These are phyloP conservation scores for Grantiella picta DNA, from an alignment of 2,113 vertebrate genomes.

Conservation along the genomic window DNA sequence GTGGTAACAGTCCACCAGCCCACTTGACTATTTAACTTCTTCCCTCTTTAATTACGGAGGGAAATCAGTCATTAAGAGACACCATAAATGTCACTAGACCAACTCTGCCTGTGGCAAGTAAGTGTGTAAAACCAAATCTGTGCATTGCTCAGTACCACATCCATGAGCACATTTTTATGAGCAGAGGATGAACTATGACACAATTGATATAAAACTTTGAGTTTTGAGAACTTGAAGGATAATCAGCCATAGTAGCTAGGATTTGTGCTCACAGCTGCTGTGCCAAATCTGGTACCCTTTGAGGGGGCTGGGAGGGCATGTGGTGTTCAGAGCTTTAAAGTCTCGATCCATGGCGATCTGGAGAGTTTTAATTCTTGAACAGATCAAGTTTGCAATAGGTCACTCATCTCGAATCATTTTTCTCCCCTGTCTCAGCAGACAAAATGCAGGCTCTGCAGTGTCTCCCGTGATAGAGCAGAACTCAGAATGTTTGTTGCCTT, in stretches of 20 bases:
- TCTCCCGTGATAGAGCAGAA: background rate
- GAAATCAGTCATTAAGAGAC: background rate
- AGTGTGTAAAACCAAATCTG: background rate
- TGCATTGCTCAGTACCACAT: background rate
- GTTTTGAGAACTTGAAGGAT: background rate
- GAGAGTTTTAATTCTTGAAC: background rate
- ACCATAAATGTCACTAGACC: background rate
- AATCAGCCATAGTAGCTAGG: background rate
- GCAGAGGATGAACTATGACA: background rate
- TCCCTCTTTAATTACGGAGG: background rate
- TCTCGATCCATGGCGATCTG: rapidly evolving
- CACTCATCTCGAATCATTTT: background rate
- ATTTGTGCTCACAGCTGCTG: rapidly evolving
- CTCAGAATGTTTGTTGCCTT: background rate
- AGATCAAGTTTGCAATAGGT: background rate
- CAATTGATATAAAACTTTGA: rapidly evolving
- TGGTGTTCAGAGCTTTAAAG: background rate
- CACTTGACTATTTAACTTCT: background rate
- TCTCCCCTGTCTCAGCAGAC: background rate
- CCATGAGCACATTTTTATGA: background rate
- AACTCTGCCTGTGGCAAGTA: rapidly evolving
- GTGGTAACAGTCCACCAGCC: too few species aligned
- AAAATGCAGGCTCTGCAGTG: background rate
- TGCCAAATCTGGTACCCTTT: rapidly evolving
- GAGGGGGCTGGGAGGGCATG: rapidly evolving